phyloP scores from a whole-genome alignment of 2,888 invertebrate species.

The Acronicta alni region DNA sequence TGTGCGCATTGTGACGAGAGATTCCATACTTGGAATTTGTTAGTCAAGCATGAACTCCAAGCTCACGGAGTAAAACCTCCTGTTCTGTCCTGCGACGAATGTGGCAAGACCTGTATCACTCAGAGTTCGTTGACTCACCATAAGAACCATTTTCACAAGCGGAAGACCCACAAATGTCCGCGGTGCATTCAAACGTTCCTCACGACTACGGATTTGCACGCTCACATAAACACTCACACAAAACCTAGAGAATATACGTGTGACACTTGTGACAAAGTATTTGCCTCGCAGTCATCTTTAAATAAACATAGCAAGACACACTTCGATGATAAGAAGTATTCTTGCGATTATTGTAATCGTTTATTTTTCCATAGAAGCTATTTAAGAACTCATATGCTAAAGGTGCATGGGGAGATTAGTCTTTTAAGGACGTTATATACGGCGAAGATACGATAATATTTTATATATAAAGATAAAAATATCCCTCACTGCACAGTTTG shows the following conservation, averaged over 20 bases:
- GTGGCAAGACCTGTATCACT: not conserved
- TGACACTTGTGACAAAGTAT: constrained; percentile 3
- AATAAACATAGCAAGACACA: constrained; percentile 4
- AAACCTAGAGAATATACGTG: constrained; percentile 3
- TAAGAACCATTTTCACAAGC: not conserved
- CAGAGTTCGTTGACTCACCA: constrained; percentile 1
- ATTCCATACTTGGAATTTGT: constrained; percentile 2
- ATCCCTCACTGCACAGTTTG: no score
- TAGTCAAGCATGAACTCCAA: constrained; percentile 1
- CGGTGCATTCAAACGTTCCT: constrained; percentile 2
- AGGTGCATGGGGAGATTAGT: constrained; percentile 2
- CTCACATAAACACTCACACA: not conserved
- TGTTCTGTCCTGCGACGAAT: not conserved
- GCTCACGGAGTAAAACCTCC: constrained; percentile 4
- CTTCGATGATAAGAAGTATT: not conserved
- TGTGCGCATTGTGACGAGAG: constrained; percentile 7
- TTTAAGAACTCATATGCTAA: constrained; percentile 22
- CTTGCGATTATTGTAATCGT: constrained; percentile 17
- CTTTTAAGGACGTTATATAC: no score
- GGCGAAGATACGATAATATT: no score
- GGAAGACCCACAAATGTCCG: constrained; percentile 8
- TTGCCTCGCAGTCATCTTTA: not conserved
- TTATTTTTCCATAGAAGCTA: not conserved
- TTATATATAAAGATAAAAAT: no score
- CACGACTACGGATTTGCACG: constrained; percentile 3